Evolutionary conservation across 2,888 invertebrate genomes (phyloP), one percentile per base, ranked within the genome.

Genomic region (Adineta ricciae): DNA sequence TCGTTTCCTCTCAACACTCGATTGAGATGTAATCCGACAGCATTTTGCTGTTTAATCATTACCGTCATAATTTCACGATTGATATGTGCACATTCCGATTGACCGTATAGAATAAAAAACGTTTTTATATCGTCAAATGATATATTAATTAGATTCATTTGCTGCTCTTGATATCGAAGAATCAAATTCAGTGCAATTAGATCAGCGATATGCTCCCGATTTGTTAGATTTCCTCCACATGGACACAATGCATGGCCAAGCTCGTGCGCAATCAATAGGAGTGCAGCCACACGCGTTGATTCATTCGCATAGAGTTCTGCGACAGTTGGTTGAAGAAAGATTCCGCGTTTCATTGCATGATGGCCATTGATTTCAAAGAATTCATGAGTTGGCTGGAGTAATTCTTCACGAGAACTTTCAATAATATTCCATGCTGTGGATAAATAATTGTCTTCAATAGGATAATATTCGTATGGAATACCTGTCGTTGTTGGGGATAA

Each of bases 171-270:
- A n/a, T 78, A 78, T 41, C 4, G 2, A 24, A 41, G 38, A 78
- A 78, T 41, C n/a, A 41, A n/a, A 41, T 78, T 2, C 2, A 78
- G 8, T 78, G 38, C 7, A 78, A 78, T 78, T n/a, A 78, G 2
- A 41, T 78, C 41, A 41, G 41, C 78, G n/a, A n/a, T 41, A 78
- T 78, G 41, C n/a, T 78, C 41, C 24, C 41, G 78, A 41, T 78
- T 14, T n/a, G n/a, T 41, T 78, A 24, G 14, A 78, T 38, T n/a
- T 41, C 9, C 24, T 78, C 38, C 41, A 78, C 78, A 41, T 41
- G 78, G 24, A 38, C 78, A 78, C 14, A 78, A 41, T 41, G 78
- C 78, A 41, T 78, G 78, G n/a, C 78, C 78, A 78, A 78, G 78
- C 41, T 78, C 78, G n/a, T 78, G 78, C 24, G 41, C 78, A 78